Evolutionary conservation across 2,113 vertebrate genomes (phyloP).

Genomic region (Rattus norvegicus): DNA sequence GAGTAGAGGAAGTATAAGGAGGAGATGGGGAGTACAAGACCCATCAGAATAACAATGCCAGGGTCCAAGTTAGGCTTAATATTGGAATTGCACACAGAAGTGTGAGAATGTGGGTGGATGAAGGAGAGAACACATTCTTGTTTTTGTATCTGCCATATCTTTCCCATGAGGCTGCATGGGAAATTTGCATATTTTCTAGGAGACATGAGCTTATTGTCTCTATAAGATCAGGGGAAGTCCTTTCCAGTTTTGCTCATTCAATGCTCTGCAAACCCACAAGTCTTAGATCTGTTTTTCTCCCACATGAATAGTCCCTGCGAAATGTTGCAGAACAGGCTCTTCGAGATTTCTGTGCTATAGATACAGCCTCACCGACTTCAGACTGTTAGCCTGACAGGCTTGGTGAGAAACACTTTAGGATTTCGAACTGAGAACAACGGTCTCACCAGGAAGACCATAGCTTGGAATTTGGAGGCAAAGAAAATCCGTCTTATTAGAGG

Average conservation of each 20-base stretch:
- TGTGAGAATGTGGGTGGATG: not conserved
- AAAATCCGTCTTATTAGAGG: not conserved
- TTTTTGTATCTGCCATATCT: not conserved
- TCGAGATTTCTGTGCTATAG: not conserved
- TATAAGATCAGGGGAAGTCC: rapidly evolving
- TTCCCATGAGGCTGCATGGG: rapidly evolving
- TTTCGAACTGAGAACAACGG: not conserved
- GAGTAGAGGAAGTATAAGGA: not conserved
- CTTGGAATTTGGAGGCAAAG: not conserved
- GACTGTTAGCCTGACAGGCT: not conserved
- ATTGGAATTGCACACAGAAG: not conserved
- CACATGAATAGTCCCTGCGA: not conserved
- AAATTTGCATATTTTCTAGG: not conserved
- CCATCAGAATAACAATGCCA: not conserved
- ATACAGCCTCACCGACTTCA: not conserved
- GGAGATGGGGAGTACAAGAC: too few species aligned
- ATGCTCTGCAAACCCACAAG: not conserved
- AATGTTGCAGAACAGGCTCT: not conserved
- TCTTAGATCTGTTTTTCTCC: not conserved
- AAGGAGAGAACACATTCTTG: not conserved
- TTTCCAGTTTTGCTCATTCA: not conserved
- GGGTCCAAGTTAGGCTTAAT: not conserved
- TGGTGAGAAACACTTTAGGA: not conserved
- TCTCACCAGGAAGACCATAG: not conserved
- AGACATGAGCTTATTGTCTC: not conserved